Conservation (phyloP, 2,113 vertebrate species). For the Edolisoma coerulescens region DNA sequence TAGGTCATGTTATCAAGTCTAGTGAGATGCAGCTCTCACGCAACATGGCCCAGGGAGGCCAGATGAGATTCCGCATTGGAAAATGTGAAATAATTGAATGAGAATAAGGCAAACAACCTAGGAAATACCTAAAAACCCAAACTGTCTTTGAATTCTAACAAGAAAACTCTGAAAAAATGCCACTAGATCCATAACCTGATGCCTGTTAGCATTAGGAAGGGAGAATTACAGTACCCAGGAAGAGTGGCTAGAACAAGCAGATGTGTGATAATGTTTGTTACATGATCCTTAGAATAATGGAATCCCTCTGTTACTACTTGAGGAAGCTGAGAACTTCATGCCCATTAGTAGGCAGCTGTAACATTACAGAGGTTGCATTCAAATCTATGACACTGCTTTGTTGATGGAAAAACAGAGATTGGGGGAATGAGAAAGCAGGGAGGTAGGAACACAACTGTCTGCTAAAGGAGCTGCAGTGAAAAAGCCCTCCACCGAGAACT, state of each 20-base stretch:
- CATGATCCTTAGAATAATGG: background rate
- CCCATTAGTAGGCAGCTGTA: background rate
- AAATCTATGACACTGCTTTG: background rate
- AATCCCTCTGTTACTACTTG: background rate
- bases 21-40: background rate
- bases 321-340: background rate
- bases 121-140: background rate
- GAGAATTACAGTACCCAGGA: background rate
- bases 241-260: background rate
- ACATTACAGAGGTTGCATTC: background rate
- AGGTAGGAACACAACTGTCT: background rate
- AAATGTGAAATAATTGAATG: background rate
- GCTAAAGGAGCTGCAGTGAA: background rate
- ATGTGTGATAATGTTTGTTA: background rate
- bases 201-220: background rate
- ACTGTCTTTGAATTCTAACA: background rate
- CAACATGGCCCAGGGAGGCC: background rate
- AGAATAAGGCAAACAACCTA: background rate
- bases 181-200: background rate
- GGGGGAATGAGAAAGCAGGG: background rate
- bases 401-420: background rate
- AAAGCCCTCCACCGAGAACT: background rate
- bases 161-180: background rate
- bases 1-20: slow-evolving; percentile 5
- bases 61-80: background rate